Evolutionary conservation across 35 echinoderm and acorn worm genomes (phyloP), one percentile per base, ranked within the genome.

Genomic region (Lytechinus pictus): DNA sequence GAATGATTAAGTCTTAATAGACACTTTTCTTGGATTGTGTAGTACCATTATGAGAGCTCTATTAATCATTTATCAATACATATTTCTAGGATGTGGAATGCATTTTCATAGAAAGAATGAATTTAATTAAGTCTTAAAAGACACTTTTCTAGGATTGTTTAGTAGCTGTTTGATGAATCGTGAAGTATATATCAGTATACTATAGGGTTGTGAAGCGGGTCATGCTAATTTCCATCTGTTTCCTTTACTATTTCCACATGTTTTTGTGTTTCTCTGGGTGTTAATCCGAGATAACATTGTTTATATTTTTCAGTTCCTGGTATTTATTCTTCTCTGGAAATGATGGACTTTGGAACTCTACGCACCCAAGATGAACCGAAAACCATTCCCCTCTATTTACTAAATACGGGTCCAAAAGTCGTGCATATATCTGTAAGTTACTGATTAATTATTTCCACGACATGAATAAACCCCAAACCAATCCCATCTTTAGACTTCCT

Each of bases 321-420:
- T 95, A 95, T 99, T 60, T 99, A 99, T 96, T 96, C 98, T 27
- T 97, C 98, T 27, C 92, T 99, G 91, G 98, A 99, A 95, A 94
- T 99, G 92, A 95, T 99, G 96, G 98, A 99, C 95, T 99, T 99
- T 99, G 98, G 98, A 57, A 99, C 98, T 13, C 94, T 99, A 27
- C 96, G 98, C 24, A 97, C 97, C 19, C 94, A 98, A 94, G 98
- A 99, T 97, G 96, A 97, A 92, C 97, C 97, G 4, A 97, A 97
- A 97, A 96, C 95, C 53, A 95, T 97, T 93, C 98, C 96, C 66
- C 61, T 99, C 16, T 98, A 99, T 94, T 96, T 99, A 12, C 94
- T 99, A 8, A 99, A 99, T 89, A 99, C 98, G 28, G 96, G 97
- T 95, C 96, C 97, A 51, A 97, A 97, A 97, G 93, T 93, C 57